Conservation (phyloP, 92 coral and sea anemone genomes). For the Umimayanthus kanabou region DNA sequence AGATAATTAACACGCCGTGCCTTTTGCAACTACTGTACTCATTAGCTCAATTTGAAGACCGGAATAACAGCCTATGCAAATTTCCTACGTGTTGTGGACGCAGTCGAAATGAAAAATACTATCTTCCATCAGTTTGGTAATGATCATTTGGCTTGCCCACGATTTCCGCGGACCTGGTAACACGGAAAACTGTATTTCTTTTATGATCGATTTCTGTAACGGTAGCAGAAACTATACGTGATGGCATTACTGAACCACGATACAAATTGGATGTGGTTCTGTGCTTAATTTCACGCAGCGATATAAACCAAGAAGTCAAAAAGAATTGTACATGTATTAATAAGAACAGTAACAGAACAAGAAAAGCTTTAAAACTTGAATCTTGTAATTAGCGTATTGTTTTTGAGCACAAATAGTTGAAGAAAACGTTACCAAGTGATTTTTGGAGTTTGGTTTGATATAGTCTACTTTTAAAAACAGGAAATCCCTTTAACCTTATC, state of each 20-base stretch:
- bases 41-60: background rate
- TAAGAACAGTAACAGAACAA: background rate
- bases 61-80: conserved; percentile 12
- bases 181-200: background rate
- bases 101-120: conserved; percentile 8
- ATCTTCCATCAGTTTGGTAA: background rate
- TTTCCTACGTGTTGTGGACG: background rate
- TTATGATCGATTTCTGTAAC: background rate
- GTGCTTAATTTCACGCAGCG: conserved; percentile 1
- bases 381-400: background rate
- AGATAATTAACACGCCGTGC: background rate
- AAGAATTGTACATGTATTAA: no score
- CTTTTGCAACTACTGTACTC: background rate
- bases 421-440: no score
- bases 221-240: conserved; percentile 5
- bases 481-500: no score
- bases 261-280: conserved; percentile 2
- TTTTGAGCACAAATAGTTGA: background rate
- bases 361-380: background rate
- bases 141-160: background rate
- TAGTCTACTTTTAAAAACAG: no score
- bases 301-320: background rate
- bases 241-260: background rate
- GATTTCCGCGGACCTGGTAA: conserved; percentile 16
- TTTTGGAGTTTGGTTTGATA: background rate